These are phyloP conservation scores for Fringilla coelebs DNA, from an alignment of 2,797 vertebrate genomes.

Conservation along the genomic window DNA sequence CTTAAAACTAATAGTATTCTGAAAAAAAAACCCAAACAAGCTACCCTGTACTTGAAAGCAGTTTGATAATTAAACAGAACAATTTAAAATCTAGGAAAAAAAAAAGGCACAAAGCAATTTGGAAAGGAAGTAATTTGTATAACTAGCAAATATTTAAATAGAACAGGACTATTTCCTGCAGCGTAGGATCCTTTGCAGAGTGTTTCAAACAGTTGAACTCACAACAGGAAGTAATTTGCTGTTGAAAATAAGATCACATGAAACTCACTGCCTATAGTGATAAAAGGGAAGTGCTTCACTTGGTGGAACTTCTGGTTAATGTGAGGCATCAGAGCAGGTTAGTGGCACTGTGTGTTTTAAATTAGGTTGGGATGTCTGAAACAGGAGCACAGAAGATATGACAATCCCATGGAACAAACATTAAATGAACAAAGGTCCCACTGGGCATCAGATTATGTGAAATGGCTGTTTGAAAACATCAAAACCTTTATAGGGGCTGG, in stretches of 20 bases:
- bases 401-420: background rate
- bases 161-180: constrained; percentile 66
- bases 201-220: constrained; percentile 59
- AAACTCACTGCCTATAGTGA: constrained; percentile 32
- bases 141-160: constrained; percentile 65
- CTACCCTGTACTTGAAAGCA: constrained; percentile 23
- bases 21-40: background rate
- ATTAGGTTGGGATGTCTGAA: background rate
- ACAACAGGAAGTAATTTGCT: constrained; percentile 71
- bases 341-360: background rate
- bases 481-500: background rate
- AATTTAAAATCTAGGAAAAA: constrained; percentile 37
- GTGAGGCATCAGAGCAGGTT: background rate
- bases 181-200: constrained; percentile 31
- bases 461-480: background rate
- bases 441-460: background rate
- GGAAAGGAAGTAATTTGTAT: constrained; percentile 60
- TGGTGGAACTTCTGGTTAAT: constrained; percentile 6
- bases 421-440: background rate
- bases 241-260: constrained; percentile 64
- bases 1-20: background rate
- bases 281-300: constrained; percentile 56
- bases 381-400: background rate
- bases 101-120: constrained; percentile 23
- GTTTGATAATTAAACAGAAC: constrained; percentile 44